phyloP scores from a whole-genome alignment of 2,113 vertebrate species.

The Gallinago paraguaiae region DNA sequence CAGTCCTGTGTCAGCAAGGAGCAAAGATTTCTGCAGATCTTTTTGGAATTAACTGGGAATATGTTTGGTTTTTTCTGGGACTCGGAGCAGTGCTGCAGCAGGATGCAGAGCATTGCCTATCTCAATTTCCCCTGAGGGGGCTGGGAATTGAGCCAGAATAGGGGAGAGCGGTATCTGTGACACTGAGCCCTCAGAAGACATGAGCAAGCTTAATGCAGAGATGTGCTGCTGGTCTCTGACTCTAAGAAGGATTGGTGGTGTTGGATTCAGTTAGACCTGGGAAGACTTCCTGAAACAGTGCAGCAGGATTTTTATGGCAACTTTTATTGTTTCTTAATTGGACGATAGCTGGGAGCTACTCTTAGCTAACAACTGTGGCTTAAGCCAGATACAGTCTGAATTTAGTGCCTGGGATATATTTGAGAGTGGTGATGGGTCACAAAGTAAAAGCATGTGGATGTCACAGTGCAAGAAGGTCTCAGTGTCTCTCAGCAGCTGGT shows the following conservation, averaged over 20 bases:
- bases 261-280: neutral
- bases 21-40: neutral
- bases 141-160: slow-evolving; percentile 12
- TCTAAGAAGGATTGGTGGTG: neutral
- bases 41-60: neutral
- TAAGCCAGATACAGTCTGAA: neutral
- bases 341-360: neutral
- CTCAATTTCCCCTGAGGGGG: neutral
- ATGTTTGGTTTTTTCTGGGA: neutral
- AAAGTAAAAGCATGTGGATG: neutral
- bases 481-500: neutral
- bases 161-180: neutral
- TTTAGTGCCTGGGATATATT: neutral
- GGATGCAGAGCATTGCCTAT: neutral
- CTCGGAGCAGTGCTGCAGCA: neutral
- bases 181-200: neutral
- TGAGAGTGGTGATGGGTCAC: neutral
- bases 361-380: neutral
- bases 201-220: neutral
- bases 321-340: slow-evolving; percentile 30
- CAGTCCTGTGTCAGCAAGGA: neutral
- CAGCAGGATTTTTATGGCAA: slow-evolving; percentile 1
- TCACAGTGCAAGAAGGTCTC: neutral
- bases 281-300: neutral
- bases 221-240: neutral